Evolutionary conservation across 1,140 invertebrate genomes (phyloP), one percentile per base, ranked within the genome.

Genomic region (Lepidurus arcticus): DNA sequence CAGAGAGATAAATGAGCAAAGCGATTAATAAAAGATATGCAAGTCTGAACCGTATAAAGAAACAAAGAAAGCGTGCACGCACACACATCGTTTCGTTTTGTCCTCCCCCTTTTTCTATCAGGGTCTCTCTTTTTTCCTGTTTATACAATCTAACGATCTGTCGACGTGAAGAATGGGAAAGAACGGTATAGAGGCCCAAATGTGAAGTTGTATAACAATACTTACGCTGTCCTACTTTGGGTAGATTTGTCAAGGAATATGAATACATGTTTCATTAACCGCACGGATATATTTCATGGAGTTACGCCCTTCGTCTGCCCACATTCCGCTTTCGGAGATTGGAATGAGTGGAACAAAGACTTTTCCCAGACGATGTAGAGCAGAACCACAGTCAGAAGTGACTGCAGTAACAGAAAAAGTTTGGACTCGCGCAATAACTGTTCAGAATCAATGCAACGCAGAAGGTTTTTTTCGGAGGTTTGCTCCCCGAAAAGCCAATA

Each of bases 161-260:
- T 13, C 16, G 53, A 21, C 16, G 13, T 13, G 53, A 7, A 11
- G 6, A 16, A 16, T 7, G 21, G 21, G 21, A 65, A 65, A 21
- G 21, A 65, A 65, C 53, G 16, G 13, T 65, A 47, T 16, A 9
- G 53, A 65, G 53, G 53, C 53, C 21, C 53, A 65, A 65, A 7
- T 21, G 13, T 13, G 53, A 7, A 65, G 16, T 16, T 34, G 9
- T 13, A 65, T 65, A n/a, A n/a, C 53, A n/a, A n/a, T 65, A 65
- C 53, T 65, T 7, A 21, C n/a, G 16, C 6, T 65, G 53, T 13
- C 53, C 53, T 65, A 65, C 53, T 65, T 65, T 16, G 53, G 6
- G 3, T 21, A 65, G 16, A 65, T 65, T 65, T 65, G 53, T n/a
- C 53, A 65, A 65, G 53, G 53, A 65, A 65, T 65, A 65, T 65